A percentile compares a stretch with the other conserved stretches of the same genome.
phyloP scores from a whole-genome alignment of 2,113 vertebrate genomes.

The Chloropsis hardwickii region DNA sequence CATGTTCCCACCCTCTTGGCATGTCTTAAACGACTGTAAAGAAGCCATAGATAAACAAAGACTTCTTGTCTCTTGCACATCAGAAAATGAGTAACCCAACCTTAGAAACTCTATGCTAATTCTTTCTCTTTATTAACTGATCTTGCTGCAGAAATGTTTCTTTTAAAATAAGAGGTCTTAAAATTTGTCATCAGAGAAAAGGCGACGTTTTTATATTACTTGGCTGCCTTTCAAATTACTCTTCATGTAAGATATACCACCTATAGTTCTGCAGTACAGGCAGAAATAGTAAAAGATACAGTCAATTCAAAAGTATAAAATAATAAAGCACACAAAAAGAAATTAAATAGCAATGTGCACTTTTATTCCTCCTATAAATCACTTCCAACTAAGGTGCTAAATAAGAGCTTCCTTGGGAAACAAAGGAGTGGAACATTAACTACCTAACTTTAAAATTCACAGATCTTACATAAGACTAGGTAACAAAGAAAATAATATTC shows the following conservation, averaged over 20 bases:
- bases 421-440: not conserved
- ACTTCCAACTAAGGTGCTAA: slow-evolving; percentile 10
- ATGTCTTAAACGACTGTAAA: not conserved
- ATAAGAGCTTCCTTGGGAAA: slow-evolving; percentile 1
- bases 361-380: not conserved
- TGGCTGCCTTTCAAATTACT: not conserved
- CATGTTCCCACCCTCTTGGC: not conserved
- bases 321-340: not conserved
- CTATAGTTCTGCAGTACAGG: not conserved
- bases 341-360: not conserved
- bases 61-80: not conserved
- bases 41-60: not conserved
- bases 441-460: slow-evolving; percentile 59
- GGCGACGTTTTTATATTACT: not conserved
- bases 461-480: slow-evolving; percentile 51
- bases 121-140: not conserved
- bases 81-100: not conserved
- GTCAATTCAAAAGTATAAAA: not conserved
- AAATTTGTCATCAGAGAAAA: not conserved
- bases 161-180: not conserved
- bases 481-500: slow-evolving; percentile 52
- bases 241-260: not conserved
- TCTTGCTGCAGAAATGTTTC: not conserved
- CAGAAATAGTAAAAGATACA: not conserved
- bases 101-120: not conserved